These are phyloP conservation scores for Cerceris ruficornis DNA, from an alignment of 2,888 invertebrate genomes.

Conservation along the genomic window DNA sequence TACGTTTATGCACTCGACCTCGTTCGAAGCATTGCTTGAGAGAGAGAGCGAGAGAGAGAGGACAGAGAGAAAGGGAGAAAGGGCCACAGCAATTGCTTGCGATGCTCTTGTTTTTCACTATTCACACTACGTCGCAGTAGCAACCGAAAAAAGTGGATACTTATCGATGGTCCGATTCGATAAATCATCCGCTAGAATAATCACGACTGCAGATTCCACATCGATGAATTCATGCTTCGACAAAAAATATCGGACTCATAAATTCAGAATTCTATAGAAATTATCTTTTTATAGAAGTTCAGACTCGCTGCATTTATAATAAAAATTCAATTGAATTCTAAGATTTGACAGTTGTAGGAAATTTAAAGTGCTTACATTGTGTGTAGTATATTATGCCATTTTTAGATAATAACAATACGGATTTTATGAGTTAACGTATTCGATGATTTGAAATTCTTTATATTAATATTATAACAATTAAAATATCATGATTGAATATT, in stretches of 20 bases:
- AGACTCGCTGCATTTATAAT: neutral
- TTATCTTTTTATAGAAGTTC: neutral
- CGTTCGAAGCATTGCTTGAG: neutral
- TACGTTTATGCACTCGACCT: slow-evolving; percentile 24
- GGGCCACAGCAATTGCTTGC: neutral
- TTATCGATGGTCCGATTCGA: slow-evolving; percentile 4
- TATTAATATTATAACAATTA: too few relatives aligned
- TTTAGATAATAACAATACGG: too few relatives aligned
- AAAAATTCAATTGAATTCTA: too few relatives aligned
- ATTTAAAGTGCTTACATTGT: too few relatives aligned
- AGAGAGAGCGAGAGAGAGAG: neutral
- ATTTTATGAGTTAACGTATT: too few relatives aligned
- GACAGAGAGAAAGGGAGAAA: neutral
- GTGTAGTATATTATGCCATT: too few relatives aligned
- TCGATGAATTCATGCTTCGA: neutral
- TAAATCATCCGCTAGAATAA: slow-evolving; percentile 1
- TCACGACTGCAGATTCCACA: slow-evolving; percentile 1
- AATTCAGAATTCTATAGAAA: neutral
- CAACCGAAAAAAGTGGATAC: slow-evolving; percentile 1
- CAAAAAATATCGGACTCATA: neutral
- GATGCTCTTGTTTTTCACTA: neutral
- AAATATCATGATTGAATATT: too few relatives aligned
- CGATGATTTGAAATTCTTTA: too few relatives aligned
- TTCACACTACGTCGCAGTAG: neutral
- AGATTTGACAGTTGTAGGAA: too few relatives aligned